These are phyloP conservation scores for Patiria pectinifera DNA, from an alignment of 53 echinoderm and acorn worm species.

Conservation along the genomic window DNA sequence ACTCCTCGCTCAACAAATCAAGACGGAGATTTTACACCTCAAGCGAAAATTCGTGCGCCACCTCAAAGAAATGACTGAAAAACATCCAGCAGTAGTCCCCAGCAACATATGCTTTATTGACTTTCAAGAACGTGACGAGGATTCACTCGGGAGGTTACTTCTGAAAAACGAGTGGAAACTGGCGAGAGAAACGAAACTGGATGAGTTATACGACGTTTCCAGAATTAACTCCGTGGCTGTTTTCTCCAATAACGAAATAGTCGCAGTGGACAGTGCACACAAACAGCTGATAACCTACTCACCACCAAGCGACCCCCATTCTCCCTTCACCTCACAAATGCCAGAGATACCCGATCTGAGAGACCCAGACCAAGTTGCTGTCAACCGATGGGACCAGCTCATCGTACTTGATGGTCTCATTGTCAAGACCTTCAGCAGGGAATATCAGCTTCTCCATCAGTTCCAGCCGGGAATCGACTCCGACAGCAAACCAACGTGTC, in stretches of 20 bases:
- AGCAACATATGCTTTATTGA: not conserved
- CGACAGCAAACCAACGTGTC: not conserved
- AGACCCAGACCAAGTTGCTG: not conserved
- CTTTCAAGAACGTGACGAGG: not conserved
- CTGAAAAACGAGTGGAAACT: slow-evolving; percentile 9
- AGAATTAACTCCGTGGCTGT: not conserved
- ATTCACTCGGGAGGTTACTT: not conserved
- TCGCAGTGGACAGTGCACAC: not conserved
- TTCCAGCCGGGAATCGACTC: not conserved
- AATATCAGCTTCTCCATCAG: not conserved
- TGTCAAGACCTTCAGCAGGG: slow-evolving; percentile 3
- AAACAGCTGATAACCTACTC: not conserved
- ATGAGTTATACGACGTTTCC: not conserved
- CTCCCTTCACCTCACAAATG: not conserved
- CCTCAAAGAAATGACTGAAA: slow-evolving; percentile 6
- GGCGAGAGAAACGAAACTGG: not conserved
- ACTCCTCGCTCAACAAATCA: not conserved
- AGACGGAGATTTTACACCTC: slow-evolving; percentile 5
- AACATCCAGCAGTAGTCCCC: not conserved
- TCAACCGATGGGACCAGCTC: slow-evolving; percentile 12
- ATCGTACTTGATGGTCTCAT: not conserved
- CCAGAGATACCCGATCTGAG: not conserved
- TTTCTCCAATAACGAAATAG: slow-evolving; percentile 3
- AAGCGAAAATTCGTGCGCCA: not conserved
- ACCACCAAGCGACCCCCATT: not conserved